Evolutionary conservation across 2,113 vertebrate species (phyloP).

Genomic region (Macheiramphus alcinus): DNA sequence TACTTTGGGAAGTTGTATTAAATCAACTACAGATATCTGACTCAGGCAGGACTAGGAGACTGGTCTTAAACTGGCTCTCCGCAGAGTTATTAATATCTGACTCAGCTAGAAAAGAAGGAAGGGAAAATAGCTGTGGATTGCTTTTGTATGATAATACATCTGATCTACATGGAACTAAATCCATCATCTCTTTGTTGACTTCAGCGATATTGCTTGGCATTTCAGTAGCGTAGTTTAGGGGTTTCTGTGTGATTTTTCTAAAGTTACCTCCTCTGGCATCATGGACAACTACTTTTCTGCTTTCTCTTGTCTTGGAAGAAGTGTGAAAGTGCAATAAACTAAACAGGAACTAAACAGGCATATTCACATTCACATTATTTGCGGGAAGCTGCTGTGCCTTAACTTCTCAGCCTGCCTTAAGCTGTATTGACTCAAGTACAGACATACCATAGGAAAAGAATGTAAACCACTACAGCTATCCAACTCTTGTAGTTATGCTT

Average conservation of each 20-base stretch:
- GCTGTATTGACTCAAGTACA: neutral
- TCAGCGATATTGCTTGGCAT: neutral
- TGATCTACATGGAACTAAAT: neutral
- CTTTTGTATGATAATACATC: neutral
- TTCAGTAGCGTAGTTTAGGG: neutral
- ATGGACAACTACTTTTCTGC: neutral
- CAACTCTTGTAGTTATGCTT: neutral
- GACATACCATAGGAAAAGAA: neutral
- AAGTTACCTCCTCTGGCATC: neutral
- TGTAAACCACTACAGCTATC: neutral
- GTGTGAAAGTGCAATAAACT: neutral
- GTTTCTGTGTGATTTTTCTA: neutral
- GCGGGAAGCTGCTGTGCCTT: neutral
- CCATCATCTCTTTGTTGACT: neutral
- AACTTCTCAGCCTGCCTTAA: neutral
- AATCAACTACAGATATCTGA: neutral
- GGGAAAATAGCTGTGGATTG: neutral
- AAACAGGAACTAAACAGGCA: neutral
- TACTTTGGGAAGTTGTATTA: neutral
- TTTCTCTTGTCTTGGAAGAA: neutral
- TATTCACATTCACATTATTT: neutral
- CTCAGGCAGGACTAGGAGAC: neutral
- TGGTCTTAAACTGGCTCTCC: neutral
- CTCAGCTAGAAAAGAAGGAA: neutral
- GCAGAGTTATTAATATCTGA: neutral